These are phyloP conservation scores for Epinotia brunnichana DNA, from an alignment of 2,888 invertebrate genomes.

Conservation along the genomic window DNA sequence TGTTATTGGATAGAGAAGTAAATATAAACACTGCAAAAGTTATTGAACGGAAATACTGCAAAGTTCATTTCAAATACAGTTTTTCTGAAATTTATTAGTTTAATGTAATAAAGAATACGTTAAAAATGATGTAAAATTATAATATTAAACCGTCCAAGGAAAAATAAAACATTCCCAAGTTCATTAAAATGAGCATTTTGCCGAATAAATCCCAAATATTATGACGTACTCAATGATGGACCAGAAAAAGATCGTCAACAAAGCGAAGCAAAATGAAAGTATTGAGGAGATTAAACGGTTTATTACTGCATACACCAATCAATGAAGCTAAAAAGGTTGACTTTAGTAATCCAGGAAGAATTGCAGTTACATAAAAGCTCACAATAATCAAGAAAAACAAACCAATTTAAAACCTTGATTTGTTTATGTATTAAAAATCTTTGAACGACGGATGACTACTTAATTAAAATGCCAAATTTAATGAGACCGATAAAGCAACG, in stretches of 20 bases:
- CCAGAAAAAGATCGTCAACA: constrained; percentile 55
- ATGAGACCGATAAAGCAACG: too few relatives aligned
- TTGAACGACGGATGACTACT: too few relatives aligned
- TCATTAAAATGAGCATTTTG: constrained; percentile 47
- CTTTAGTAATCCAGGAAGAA: not conserved
- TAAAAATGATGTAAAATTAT: not conserved
- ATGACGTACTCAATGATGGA: constrained; percentile 52
- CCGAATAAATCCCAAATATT: constrained; percentile 53
- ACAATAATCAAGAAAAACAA: not conserved
- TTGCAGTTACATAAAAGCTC: not conserved
- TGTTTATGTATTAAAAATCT: not conserved
- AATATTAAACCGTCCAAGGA: not conserved
- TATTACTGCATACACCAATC: constrained; percentile 48
- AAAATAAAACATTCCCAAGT: not conserved
- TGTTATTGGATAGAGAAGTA: too few relatives aligned
- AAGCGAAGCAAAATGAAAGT: constrained; percentile 58
- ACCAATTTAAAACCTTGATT: not conserved
- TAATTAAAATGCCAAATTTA: too few relatives aligned
- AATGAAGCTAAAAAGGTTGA: not conserved
- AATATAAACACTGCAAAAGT: too few relatives aligned
- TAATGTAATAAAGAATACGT: not conserved
- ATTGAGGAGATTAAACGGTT: constrained; percentile 61
- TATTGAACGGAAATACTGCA: too few relatives aligned
- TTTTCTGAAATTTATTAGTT: too few relatives aligned
- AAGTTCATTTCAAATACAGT: too few relatives aligned